These are phyloP conservation scores for Rhagophthalmus giganteus DNA, from an alignment of 2,888 invertebrate genomes.

Conservation along the genomic window DNA sequence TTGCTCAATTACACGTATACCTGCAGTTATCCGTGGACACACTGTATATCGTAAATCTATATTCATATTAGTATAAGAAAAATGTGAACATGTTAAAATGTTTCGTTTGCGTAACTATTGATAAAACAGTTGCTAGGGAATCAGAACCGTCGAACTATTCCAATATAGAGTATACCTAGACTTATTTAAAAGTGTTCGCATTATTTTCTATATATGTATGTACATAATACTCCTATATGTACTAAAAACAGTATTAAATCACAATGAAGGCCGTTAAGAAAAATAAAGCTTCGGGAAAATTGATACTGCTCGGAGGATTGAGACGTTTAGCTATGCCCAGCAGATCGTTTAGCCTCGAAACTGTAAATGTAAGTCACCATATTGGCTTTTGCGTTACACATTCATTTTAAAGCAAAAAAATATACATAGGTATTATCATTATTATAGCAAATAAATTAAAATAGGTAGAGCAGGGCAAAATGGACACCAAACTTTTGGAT, in stretches of 20 bases:
- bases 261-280: slow-evolving; percentile 8
- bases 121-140: slow-evolving; percentile 43
- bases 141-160: neutral
- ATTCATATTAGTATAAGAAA: too few relatives aligned
- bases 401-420: neutral
- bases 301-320: slow-evolving; percentile 47
- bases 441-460: neutral
- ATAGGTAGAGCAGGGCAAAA: too few relatives aligned
- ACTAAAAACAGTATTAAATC: neutral
- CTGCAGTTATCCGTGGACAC: too few relatives aligned
- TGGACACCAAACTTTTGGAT: too few relatives aligned
- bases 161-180: neutral
- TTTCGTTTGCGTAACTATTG: too few relatives aligned
- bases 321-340: slow-evolving; percentile 49
- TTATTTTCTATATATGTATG: neutral
- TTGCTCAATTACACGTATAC: too few relatives aligned
- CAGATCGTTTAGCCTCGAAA: slow-evolving; percentile 48
- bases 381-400: too few relatives aligned
- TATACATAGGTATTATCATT: neutral
- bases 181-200: neutral
- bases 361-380: slow-evolving; percentile 50
- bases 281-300: slow-evolving; percentile 24
- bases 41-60: too few relatives aligned
- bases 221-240: neutral
- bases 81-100: too few relatives aligned